Percentiles rank a stretch among this genome's conserved stretches.
phyloP scores from a whole-genome alignment of 2,888 invertebrate species.

The Morpho achilles region DNA sequence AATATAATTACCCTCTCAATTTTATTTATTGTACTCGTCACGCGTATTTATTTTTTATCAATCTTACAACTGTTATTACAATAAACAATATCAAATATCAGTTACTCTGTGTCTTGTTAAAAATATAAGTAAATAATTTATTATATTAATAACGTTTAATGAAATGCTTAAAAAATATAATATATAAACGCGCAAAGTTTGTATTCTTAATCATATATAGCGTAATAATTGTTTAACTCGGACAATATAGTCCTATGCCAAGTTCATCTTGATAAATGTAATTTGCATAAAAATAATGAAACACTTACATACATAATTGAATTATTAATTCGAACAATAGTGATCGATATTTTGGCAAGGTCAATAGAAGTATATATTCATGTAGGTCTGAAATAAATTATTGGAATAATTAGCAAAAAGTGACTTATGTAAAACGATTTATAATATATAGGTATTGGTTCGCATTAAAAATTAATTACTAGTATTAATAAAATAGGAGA shows the following conservation, averaged over 20 bases:
- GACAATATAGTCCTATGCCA: constrained; percentile 40
- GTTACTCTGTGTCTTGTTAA: no score
- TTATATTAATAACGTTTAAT: no score
- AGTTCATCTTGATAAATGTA: constrained; percentile 46
- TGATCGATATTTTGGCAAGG: constrained; percentile 36
- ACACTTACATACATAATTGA: constrained; percentile 35
- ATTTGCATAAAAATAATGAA: constrained; percentile 48
- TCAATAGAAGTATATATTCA: constrained; percentile 20
- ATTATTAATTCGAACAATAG: constrained; percentile 36
- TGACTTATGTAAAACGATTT: no score
- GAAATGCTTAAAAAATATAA: no score
- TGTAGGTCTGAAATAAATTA: background rate
- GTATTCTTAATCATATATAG: constrained; percentile 3
- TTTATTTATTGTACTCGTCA: background rate
- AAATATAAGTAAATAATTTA: no score
- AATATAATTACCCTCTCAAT: background rate
- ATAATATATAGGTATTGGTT: no score
- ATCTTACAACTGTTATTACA: no score
- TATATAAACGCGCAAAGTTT: no score
- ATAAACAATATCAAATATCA: no score
- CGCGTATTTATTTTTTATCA: background rate
- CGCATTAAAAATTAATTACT: no score
- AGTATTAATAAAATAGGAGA: no score
- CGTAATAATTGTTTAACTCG: constrained; percentile 33
- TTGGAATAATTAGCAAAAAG: no score